These are phyloP conservation scores for Ormyrus pomaceus DNA, from an alignment of 2,888 invertebrate species.

Conservation along the genomic window DNA sequence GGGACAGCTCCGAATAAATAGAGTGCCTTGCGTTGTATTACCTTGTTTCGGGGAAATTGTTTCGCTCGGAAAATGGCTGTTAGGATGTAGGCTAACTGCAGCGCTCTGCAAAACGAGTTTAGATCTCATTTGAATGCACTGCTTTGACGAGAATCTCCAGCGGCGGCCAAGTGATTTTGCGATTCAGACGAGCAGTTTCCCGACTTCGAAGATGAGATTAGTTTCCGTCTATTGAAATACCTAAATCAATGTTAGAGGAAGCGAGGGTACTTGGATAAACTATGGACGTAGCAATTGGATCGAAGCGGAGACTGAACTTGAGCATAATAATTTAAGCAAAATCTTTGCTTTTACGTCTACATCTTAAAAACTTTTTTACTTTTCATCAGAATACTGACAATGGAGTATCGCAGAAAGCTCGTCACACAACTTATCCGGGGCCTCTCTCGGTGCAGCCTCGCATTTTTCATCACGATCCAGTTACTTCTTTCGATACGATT, in stretches of 20 bases:
- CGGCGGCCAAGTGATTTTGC: neutral
- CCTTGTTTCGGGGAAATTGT: too few species aligned
- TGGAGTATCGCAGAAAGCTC: too few species aligned
- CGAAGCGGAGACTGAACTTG: too few species aligned
- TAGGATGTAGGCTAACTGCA: too few species aligned
- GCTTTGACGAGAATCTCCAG: neutral
- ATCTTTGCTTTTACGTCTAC: too few species aligned
- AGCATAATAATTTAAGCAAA: too few species aligned
- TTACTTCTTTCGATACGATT: neutral
- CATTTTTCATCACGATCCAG: slow-evolving; percentile 19
- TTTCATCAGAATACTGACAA: too few species aligned
- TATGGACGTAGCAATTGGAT: neutral
- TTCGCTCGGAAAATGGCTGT: too few species aligned
- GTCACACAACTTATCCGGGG: neutral
- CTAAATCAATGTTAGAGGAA: slow-evolving; percentile 25
- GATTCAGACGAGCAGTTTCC: slow-evolving; percentile 18
- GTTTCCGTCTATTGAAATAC: slow-evolving; percentile 12
- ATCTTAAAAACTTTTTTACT: too few species aligned
- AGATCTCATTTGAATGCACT: neutral
- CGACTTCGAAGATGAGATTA: neutral
- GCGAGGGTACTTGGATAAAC: neutral
- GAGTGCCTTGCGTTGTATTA: too few species aligned
- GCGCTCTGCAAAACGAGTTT: neutral
- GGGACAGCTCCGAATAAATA: too few species aligned
- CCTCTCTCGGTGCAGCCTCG: neutral